Base-by-base conservation (phyloP, 2,888 invertebrate genomes). In the Eilema caniola region DNA sequence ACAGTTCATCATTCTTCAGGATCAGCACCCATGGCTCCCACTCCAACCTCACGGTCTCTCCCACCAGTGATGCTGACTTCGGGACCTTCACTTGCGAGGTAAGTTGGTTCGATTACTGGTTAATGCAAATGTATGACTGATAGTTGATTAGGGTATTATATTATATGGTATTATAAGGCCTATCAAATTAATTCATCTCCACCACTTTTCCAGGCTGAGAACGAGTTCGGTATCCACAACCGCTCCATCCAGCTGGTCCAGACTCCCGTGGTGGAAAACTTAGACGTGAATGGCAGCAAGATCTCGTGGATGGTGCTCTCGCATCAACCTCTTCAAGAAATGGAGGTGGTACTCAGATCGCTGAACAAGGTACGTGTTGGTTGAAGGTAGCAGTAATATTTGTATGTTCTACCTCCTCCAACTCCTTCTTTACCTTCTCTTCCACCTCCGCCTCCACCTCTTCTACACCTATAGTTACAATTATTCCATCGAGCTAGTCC, bases 1-100 rank as follows among this genome's bases (percentile, higher is more conserved):
- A 88, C 62, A 76, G 83, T 0, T 82, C 87, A 0, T 73, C 75
- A 7, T 82, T 84, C 62, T 92, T 84, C 86, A 74, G 67, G 41
- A 79, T 94, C 75, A 86, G 80, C 67, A 91, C 90, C 0, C 63
- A 64, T 0, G 92, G 89, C 0, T 62, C 85, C 0, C 83, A 86
- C 75, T 94, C 94, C 71, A 94, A 92, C 81, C 81, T 95, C 24
- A 91, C 92, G 0, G 89, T 95, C 23, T 83, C 82, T 0, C 94
- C 94, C 0, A 70, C 69, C 0, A 65, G 57, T 0, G 90, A 92
- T 5, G 62, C 60, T 0, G 94, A 94, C 83, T 95, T 94, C 59
- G 94, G 94, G 2, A 90, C 88, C 0, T 95, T 90, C 68, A 94
- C 94, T 71, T 95, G 95, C 72, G 91, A 91, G 89, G 95, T 94